These are phyloP conservation scores for Bolinopsis microptera DNA, from an alignment of 37 sponge, comb jelly and placozoan genomes.

Conservation along the genomic window DNA sequence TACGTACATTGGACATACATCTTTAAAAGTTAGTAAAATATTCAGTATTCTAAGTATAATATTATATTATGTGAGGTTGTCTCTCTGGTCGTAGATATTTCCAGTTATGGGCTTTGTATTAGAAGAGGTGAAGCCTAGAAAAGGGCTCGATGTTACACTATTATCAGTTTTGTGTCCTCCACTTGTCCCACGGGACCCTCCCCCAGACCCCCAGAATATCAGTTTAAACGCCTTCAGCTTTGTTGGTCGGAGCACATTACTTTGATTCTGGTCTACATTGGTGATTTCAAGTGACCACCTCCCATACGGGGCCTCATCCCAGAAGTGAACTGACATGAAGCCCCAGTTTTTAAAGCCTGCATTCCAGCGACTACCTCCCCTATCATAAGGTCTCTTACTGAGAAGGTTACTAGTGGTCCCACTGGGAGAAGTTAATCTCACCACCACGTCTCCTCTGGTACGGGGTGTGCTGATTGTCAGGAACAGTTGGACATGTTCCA, in stretches of 20 bases:
- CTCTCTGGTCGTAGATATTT: too few relatives aligned
- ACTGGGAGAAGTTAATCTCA: neutral
- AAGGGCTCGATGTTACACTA: too few relatives aligned
- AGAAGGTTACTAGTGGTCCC: slow-evolving; percentile 17
- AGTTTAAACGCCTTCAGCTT: neutral
- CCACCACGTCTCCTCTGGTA: neutral
- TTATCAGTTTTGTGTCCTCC: too few relatives aligned
- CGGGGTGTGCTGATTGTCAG: neutral
- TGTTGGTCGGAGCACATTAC: neutral
- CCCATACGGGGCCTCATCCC: slow-evolving; percentile 26
- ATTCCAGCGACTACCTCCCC: neutral
- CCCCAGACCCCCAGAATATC: neutral
- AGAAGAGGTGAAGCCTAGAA: too few relatives aligned
- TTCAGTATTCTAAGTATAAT: too few relatives aligned
- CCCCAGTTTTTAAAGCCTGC: slow-evolving; percentile 17
- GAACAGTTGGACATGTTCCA: slow-evolving; percentile 27
- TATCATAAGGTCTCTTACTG: neutral
- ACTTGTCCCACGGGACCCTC: too few relatives aligned
- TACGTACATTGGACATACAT: too few relatives aligned
- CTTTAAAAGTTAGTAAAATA: too few relatives aligned
- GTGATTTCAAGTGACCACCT: neutral
- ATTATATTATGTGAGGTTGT: too few relatives aligned
- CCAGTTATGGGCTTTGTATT: too few relatives aligned
- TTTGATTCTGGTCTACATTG: neutral
- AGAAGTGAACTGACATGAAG: slow-evolving; percentile 11